A percentile compares a stretch with the other conserved stretches of the same genome.
Conservation (phyloP, 2,113 vertebrate genomes). For the Pagrus major region DNA sequence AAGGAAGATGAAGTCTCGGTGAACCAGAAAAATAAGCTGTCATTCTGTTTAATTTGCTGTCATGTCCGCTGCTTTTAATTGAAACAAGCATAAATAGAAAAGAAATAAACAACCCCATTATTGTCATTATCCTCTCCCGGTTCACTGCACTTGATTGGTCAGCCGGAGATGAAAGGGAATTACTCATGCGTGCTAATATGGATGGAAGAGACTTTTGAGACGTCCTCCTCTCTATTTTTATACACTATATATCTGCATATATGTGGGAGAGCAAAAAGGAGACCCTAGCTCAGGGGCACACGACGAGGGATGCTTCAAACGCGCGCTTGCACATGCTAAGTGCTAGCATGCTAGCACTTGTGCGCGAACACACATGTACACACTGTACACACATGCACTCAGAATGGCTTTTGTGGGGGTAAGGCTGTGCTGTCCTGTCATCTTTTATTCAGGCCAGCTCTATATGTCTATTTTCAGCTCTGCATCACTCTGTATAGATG, state of each 20-base stretch:
- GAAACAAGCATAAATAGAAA: not conserved
- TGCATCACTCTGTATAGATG: conserved; percentile 56
- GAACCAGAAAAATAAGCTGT: not conserved
- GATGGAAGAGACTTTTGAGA: conserved; percentile 55
- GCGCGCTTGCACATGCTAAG: conserved; percentile 29
- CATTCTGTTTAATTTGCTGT: conserved; percentile 3
- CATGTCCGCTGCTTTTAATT: conserved; percentile 17
- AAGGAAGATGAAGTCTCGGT: not conserved
- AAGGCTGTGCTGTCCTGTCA: conserved; percentile 40
- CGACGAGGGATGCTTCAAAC: not conserved
- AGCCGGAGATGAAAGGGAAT: conserved; percentile 61
- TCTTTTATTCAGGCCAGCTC: conserved; percentile 71
- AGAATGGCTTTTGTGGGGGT: conserved; percentile 47
- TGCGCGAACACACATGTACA: not conserved
- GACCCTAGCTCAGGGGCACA: conserved; percentile 42
- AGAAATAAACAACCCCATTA: conserved; percentile 7
- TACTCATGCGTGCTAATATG: conserved; percentile 57
- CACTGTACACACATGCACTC: conserved; percentile 33
- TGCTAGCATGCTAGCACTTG: conserved; percentile 23
- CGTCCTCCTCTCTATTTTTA: conserved; percentile 53
- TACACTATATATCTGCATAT: conserved; percentile 4
- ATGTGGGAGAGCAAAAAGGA: conserved; percentile 17
- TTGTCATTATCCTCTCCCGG: conserved; percentile 30
- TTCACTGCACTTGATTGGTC: conserved; percentile 42
- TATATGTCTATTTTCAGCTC: conserved; percentile 70